These are phyloP conservation scores for Caenorhabditis tropicalis DNA, from an alignment of 1,140 invertebrate genomes.

Conservation along the genomic window DNA sequence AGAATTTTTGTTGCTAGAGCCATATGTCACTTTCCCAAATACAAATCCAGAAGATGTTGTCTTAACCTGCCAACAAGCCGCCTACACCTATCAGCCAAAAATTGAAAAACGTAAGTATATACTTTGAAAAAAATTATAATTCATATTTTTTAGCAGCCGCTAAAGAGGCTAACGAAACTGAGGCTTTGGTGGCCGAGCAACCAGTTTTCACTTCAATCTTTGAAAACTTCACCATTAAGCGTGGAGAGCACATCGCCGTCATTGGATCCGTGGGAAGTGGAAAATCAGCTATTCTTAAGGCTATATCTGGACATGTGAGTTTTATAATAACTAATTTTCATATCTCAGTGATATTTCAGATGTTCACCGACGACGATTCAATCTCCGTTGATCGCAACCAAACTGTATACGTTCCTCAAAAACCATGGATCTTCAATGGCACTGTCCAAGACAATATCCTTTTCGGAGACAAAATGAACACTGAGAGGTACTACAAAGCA, in stretches of 20 bases:
- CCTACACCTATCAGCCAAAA: slow-evolving; percentile 66
- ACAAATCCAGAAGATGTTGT: not conserved
- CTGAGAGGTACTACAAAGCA: slow-evolving; percentile 73
- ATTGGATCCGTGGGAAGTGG: slow-evolving; percentile 79
- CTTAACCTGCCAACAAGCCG: slow-evolving; percentile 55
- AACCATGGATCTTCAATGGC: slow-evolving; percentile 78
- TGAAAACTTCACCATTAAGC: slow-evolving; percentile 53
- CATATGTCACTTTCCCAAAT: not conserved
- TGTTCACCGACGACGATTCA: slow-evolving; percentile 73
- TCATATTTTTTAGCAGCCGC: not conserved
- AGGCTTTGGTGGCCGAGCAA: slow-evolving; percentile 7
- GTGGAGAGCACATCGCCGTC: slow-evolving; percentile 78
- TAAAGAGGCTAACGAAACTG: slow-evolving; percentile 1
- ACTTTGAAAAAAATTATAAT: not conserved
- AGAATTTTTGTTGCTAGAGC: slow-evolving; percentile 73
- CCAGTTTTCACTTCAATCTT: not conserved
- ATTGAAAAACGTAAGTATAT: not conserved
- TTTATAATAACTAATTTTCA: not conserved
- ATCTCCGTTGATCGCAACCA: slow-evolving; percentile 76
- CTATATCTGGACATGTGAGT: slow-evolving; percentile 77
- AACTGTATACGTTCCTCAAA: slow-evolving; percentile 78
- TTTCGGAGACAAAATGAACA: slow-evolving; percentile 77
- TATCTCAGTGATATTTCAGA: slow-evolving; percentile 64
- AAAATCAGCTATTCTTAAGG: slow-evolving; percentile 78
- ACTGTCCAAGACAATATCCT: slow-evolving; percentile 79